Evolutionary conservation across 2,888 invertebrate species (phyloP).

Genomic region (Synergus japonicus): DNA sequence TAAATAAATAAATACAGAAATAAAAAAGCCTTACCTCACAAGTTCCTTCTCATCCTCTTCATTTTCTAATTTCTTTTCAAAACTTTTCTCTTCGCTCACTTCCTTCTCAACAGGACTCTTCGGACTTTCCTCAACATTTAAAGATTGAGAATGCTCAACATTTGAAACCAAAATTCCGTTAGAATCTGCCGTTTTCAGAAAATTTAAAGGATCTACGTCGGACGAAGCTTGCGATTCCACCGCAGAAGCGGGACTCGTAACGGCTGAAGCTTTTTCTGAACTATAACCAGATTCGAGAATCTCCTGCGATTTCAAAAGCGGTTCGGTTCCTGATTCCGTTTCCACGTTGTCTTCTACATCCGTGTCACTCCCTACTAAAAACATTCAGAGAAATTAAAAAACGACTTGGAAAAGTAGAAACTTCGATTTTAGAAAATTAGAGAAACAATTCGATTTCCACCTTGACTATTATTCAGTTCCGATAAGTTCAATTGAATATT

Average conservation of each 20-base stretch:
- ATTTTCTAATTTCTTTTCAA: background rate
- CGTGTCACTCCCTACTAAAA: constrained; percentile 86
- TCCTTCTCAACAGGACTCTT: background rate
- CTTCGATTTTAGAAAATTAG: background rate
- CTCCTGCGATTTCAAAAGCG: constrained; percentile 62
- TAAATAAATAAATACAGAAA: too few relatives aligned
- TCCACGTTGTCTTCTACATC: constrained; percentile 89
- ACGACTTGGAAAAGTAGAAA: background rate
- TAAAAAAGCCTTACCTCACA: background rate
- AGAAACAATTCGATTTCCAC: background rate
- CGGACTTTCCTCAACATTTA: background rate
- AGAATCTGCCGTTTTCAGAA: too few relatives aligned
- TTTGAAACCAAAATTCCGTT: too few relatives aligned
- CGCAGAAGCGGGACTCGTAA: constrained; percentile 79
- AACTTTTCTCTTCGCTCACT: background rate
- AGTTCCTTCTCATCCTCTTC: background rate
- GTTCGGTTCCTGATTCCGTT: constrained; percentile 76
- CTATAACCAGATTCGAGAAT: constrained; percentile 85
- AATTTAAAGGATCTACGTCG: constrained; percentile 37
- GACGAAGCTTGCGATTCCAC: constrained; percentile 52
- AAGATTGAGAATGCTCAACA: background rate
- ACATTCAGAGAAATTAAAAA: constrained; percentile 1
- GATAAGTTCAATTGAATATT: background rate
- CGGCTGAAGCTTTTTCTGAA: constrained; percentile 80
- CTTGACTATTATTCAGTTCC: background rate